Evolutionary conservation across 1,140 invertebrate species (phyloP).

Genomic region (Drosophila kurseongensis): DNA sequence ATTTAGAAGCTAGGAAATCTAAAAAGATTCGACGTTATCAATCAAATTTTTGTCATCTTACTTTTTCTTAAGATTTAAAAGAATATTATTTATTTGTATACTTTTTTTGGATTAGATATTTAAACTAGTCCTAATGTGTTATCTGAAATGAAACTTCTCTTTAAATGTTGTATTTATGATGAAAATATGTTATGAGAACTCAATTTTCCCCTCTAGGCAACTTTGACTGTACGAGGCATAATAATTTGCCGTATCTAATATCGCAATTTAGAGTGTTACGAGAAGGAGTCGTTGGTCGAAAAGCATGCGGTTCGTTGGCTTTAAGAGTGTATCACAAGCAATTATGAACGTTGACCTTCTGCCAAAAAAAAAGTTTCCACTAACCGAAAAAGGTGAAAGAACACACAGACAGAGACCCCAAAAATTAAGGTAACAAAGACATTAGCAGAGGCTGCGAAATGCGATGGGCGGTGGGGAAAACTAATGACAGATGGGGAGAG

Average conservation of each 20-base stretch:
- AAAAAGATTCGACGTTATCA: too few species aligned
- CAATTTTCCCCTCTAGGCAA: neutral
- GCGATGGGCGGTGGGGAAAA: neutral
- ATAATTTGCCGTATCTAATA: conserved; percentile 58
- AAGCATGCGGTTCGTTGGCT: conserved; percentile 44
- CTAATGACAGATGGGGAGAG: conserved; percentile 7
- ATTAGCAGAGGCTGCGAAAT: conserved; percentile 18
- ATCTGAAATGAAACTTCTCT: neutral
- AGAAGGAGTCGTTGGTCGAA: conserved; percentile 16
- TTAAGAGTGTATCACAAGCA: conserved; percentile 47
- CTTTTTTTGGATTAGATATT: neutral
- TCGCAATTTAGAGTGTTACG: conserved; percentile 11
- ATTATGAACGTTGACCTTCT: conserved; percentile 81
- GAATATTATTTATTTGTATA: too few species aligned
- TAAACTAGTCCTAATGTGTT: neutral
- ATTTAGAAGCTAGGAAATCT: too few species aligned
- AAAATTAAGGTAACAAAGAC: conserved; percentile 42
- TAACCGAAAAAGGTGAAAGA: conserved; percentile 43
- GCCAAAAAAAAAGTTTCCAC: conserved; percentile 65
- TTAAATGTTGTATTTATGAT: neutral
- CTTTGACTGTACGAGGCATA: conserved; percentile 10
- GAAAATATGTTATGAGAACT: neutral
- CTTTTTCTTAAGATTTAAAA: too few species aligned
- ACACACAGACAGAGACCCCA: conserved; percentile 24
- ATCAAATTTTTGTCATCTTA: too few species aligned